Base-by-base conservation (phyloP, 2,113 vertebrate genomes). In the Cairina moschata region DNA sequence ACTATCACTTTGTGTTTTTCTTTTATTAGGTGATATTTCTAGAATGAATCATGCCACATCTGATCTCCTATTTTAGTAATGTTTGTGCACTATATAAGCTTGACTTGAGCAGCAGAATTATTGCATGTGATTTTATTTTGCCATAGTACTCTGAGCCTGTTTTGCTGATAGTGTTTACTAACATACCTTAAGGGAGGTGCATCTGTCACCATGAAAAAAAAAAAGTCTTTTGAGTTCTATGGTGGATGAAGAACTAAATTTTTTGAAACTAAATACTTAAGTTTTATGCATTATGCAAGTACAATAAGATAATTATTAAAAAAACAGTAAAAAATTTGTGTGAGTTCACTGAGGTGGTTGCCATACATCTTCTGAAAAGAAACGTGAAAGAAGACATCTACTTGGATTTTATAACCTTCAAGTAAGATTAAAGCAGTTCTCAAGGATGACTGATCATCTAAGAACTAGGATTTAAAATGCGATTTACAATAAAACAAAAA, bases 11-110 rank as follows among this genome's bases (percentile, higher is more conserved):
- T 66, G 46, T 88, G n/a, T 88, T 65, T 72, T 88, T 88, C 31
- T 83, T 95, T 88, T 63, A 60, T 72, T 78, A 59, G 32, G n/a
- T 65, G 52, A 81, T 58, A 26, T 40, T 91, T 95, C 76, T 68
- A 86, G 52, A 94, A 93, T 56, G 20, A 81, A 74, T 86, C 66
- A 60, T 46, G 48, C 72, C 92, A 93, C 21, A 73, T 88, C 88
- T 65, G 48, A 91, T 80, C 26, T 88, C 36, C 75, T 83, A 20
- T 42, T 80, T 96, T 60, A 58, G 66, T 28, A 84, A 72, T 0
- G 42, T 74, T 82, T 67, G n/a, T 81, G 60, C 2, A 5, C 72
- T 90, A 63, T 46, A 94, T 91, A 91, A 86, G 68, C 75, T 83
- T 78, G 83, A 88, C 82, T 81, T 74, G 63, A 93, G 68, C 31